Conservation (phyloP, 2,113 vertebrate genomes). For the Dolichotis patagonum region DNA sequence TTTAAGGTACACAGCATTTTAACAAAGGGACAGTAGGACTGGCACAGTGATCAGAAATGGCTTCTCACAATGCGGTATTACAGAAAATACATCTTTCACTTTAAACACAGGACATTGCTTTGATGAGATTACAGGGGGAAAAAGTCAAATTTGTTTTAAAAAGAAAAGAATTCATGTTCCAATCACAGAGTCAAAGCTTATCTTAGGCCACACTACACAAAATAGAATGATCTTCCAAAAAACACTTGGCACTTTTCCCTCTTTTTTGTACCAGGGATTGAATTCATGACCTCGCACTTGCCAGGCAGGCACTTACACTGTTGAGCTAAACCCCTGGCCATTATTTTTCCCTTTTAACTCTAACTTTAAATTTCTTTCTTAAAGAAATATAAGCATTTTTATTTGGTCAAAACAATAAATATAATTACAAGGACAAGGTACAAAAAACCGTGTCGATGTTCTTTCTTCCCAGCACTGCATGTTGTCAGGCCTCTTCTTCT, state of each 20-base stretch:
- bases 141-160: constrained; percentile 56
- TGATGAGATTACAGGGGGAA: constrained; percentile 70
- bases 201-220: constrained; percentile 83
- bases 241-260: constrained; percentile 79
- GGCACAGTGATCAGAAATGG: constrained; percentile 48
- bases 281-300: too few relatives aligned
- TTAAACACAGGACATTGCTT: constrained; percentile 78
- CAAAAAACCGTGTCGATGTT: constrained; percentile 43
- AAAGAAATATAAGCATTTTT: constrained; percentile 80
- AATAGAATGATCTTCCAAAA: constrained; percentile 77
- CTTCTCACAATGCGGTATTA: constrained; percentile 72
- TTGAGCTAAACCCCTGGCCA: too few relatives aligned
- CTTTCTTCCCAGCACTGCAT: background rate
- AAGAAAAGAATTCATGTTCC: constrained; percentile 51
- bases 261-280: background rate
- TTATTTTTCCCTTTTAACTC: constrained; percentile 70
- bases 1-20: constrained; percentile 75
- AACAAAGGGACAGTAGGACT: constrained; percentile 72
- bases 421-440: constrained; percentile 81
- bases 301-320: too few relatives aligned
- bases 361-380: constrained; percentile 47
- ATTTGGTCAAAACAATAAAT: constrained; percentile 79
- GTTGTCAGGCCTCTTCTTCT: constrained; percentile 92
- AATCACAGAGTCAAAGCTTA: constrained; percentile 76
- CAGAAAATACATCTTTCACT: constrained; percentile 73